Conservation (phyloP, 2,113 vertebrate species). For the Oceanodroma tethys region DNA sequence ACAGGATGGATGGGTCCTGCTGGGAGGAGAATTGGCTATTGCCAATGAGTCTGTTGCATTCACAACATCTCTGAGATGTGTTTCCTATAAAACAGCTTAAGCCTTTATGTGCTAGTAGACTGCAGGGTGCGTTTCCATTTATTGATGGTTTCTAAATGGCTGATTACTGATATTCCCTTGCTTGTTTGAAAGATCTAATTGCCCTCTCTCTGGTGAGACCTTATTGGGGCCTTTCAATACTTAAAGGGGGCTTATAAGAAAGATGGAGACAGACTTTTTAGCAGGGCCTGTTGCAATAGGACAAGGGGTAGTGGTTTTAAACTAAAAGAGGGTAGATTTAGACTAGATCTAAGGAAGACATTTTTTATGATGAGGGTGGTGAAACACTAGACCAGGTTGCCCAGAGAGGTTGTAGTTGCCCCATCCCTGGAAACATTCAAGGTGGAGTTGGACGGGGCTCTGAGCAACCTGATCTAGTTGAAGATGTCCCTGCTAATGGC, state of each 20-base stretch:
- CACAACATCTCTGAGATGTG: background rate
- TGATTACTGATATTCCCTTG: background rate
- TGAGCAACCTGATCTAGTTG: background rate
- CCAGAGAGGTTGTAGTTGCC: background rate
- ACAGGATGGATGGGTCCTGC: background rate
- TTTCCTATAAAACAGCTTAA: background rate
- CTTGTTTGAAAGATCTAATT: background rate
- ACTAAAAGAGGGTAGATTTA: background rate
- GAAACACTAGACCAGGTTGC: background rate
- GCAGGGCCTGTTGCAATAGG: accelerated
- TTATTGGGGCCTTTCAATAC: background rate
- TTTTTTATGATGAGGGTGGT: background rate
- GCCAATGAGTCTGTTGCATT: background rate
- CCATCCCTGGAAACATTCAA: background rate
- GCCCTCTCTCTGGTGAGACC: background rate
- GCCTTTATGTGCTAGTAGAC: background rate
- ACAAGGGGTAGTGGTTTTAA: background rate
- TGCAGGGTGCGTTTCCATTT: background rate
- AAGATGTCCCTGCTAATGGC: background rate
- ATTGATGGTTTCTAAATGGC: background rate
- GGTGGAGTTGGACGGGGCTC: background rate
- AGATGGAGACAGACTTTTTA: background rate
- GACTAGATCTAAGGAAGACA: background rate
- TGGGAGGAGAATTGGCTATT: background rate
- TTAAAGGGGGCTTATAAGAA: background rate